Conservation (phyloP, 2,113 vertebrate genomes). For the Varanus komodoensis region DNA sequence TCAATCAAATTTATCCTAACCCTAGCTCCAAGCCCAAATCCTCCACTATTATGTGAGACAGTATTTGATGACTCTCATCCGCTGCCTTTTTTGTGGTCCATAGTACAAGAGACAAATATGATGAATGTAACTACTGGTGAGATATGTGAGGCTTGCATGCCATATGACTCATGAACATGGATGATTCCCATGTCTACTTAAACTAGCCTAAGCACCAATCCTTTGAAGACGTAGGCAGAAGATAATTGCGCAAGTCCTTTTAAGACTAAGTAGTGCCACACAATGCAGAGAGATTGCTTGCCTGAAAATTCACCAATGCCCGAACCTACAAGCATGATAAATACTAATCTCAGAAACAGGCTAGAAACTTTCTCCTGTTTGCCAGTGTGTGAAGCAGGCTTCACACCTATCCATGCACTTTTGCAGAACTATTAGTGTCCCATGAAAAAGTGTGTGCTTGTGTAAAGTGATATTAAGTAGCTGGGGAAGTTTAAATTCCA, state of each 20-base stretch:
- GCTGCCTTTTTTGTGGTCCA: not conserved
- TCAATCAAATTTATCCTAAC: not conserved
- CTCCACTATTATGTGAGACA: not conserved
- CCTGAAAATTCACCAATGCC: not conserved
- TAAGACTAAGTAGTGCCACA: not conserved
- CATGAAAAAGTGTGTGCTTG: too few species aligned
- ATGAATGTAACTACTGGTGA: not conserved
- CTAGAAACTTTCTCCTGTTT: not conserved
- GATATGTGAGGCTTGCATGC: not conserved
- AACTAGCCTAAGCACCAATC: not conserved
- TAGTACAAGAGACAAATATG: not conserved
- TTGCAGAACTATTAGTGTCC: too few species aligned
- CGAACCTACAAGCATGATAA: not conserved
- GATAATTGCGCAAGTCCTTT: not conserved
- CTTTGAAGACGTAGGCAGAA: not conserved
- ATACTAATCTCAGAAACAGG: not conserved
- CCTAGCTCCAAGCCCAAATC: not conserved
- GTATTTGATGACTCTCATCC: not conserved
- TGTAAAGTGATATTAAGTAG: too few species aligned
- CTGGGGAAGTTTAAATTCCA: too few species aligned
- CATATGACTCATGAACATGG: not conserved
- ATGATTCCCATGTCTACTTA: not conserved
- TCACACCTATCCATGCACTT: too few species aligned
- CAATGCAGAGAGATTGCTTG: not conserved
- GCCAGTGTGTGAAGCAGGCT: not conserved